Evolutionary conservation across 2,888 invertebrate species (phyloP), one percentile per base, ranked within the genome.

Genomic region (Tillus elongatus): DNA sequence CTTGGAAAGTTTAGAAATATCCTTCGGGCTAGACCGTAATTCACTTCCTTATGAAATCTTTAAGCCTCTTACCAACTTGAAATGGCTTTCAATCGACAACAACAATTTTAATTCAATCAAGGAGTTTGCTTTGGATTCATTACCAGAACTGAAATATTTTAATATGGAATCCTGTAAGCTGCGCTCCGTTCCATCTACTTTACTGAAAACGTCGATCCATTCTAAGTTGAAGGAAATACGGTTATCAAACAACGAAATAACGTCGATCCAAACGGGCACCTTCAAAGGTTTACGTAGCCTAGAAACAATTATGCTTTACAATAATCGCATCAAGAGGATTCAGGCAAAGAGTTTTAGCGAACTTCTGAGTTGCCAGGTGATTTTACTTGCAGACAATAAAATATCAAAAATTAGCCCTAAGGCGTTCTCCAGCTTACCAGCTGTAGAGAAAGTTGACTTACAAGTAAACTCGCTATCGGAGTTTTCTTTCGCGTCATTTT

Each of bases 91-190:
- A 1, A 68, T 90, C 54, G 90, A 91, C 63, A 88, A 89, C 65
- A 91, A 91, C 56, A 85, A 87, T 58, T 77, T 90, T 50, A 80
- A 83, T 58, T 71, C 73, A 9, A 69, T 89, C 10, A 75, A 79
- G 37, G 71, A 79, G 28, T 75, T 79, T n/a, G 79, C 84, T 3
- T 72, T 88, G 28, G 75, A 77, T 41, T 71, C 76, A 33, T 75
- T 84, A 60, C 71, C 73, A 4, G 77, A 77, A 54, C 59, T 87
- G 15, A 81, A 81, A 56, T 89, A 89, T 65, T 70, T 90, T 39
- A 90, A 90, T 63, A 67, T 92, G 54, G 89, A 89, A 56, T 87
- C 85, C 36, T 92, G 92, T 65, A 76, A 82, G 51, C 71, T 92
- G 8, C 75, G 79, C 42, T 71, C 74, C 29, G 68, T 91, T 39